Base-by-base conservation (phyloP, 1,140 invertebrate genomes). In the Pentalonia nigronervosa region DNA sequence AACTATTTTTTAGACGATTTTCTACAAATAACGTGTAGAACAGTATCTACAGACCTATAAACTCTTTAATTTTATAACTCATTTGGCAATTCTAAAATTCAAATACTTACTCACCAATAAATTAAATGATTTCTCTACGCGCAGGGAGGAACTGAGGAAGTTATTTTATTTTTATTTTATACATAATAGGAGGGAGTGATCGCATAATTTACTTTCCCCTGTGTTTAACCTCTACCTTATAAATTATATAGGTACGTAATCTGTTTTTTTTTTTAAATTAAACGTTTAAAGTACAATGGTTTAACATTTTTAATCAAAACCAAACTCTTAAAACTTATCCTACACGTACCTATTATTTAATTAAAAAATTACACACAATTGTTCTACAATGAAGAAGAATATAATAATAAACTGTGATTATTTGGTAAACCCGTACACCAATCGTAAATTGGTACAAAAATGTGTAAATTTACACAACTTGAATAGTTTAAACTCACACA, bases 151-250 rank as follows among this genome's bases (percentile, higher is more conserved):
- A n/a, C 1, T 48, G 47, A 50, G n/a, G n/a, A 88, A n/a, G 17
- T n/a, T 88, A 88, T 88, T 88, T 88, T 88, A n/a, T 88, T 88
- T 50, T 88, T 50, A 34, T 50, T 34, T n/a, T 50, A 50, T 34
- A 50, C n/a, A 8, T 48, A 48, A 50, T 88, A 34, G 86, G 83
- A n/a, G 30, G 86, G 86, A 48, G 86, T 50, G n/a, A 88, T 34
- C 47, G 47, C 47, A 88, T 88, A 88, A 88, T 50, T 88, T 88
- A 88, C 86, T 34, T 48, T 47, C 50, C 47, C 8, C 17, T n/a
- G 17, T n/a, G 36, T 30, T 50, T 47, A 50, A 88, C 86, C 47
- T 88, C 47, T 88, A 17, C 36, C 25, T 86, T 47, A 86, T 86
- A 86, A 86, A 86, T 86, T 88, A 88, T 34, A 88, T 47, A 50